Evolutionary conservation across 1,140 invertebrate genomes (phyloP).

Genomic region (Cotesia glomerata): DNA sequence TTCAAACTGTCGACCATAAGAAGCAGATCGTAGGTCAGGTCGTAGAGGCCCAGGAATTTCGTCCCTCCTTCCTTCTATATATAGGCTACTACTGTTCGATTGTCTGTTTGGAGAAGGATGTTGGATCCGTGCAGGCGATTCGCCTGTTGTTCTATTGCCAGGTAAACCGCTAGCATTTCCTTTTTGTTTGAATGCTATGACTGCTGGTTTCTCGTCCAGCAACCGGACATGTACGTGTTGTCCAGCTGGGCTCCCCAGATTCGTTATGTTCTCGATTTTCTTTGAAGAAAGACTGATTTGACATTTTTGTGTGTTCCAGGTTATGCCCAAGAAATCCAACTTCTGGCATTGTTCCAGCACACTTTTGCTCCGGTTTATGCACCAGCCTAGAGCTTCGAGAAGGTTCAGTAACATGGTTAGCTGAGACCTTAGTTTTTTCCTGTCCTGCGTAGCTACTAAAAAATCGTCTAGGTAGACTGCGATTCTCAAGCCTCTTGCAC

Average conservation of each 20-base stretch:
- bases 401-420: conserved; percentile 32
- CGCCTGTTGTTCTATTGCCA: conserved; percentile 25
- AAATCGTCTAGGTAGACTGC: conserved; percentile 45
- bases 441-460: conserved; percentile 39
- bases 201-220: conserved; percentile 26
- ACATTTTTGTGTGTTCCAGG: conserved; percentile 29
- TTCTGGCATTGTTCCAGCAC: conserved; percentile 37
- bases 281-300: conserved; percentile 21
- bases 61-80: conserved; percentile 50
- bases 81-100: conserved; percentile 37
- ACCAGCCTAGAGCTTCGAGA: conserved; percentile 41
- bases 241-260: conserved; percentile 38
- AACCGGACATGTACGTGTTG: conserved; percentile 24
- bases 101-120: conserved; percentile 39
- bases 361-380: conserved; percentile 44
- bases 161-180: conserved; percentile 34
- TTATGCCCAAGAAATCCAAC: conserved; percentile 35
- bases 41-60: conserved; percentile 40
- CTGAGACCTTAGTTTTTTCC: conserved; percentile 33
- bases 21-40: conserved; percentile 43
- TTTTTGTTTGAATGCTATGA: conserved; percentile 41
- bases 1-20: conserved; percentile 36
- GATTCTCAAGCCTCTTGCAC: conserved; percentile 33
- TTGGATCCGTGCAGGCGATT: conserved; percentile 22
- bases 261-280: conserved; percentile 23